Conservation (phyloP, 2,113 vertebrate species). For the Pangasianodon gigas region DNA sequence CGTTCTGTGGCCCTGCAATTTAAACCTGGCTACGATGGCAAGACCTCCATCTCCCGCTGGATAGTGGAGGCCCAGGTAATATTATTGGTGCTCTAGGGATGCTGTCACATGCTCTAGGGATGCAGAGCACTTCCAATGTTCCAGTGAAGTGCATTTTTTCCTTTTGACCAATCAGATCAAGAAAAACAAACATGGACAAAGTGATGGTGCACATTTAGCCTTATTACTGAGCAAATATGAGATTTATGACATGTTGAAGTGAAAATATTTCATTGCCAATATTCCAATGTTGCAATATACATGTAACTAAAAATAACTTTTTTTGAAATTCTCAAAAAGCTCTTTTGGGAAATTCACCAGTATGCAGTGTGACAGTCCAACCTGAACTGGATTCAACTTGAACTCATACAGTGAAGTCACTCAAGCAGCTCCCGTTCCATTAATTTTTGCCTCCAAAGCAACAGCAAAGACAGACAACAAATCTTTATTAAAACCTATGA, state of each 20-base stretch:
- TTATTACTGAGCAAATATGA: not conserved
- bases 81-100: not conserved
- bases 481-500: not conserved
- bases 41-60: slow-evolving; percentile 97
- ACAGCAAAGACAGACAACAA: not conserved
- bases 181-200: not conserved
- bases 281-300: not conserved
- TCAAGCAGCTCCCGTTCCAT: not conserved
- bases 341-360: not conserved
- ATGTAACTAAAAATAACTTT: not conserved
- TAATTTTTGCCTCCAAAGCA: not conserved
- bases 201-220: not conserved
- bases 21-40: slow-evolving; percentile 92
- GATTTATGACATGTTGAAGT: not conserved
- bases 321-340: not conserved
- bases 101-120: not conserved
- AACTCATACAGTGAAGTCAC: not conserved
- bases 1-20: slow-evolving; percentile 93
- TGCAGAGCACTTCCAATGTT: not conserved
- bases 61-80: slow-evolving; percentile 92
- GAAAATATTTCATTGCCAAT: not conserved
- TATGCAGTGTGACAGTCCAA: not conserved
- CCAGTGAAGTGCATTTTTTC: not conserved
- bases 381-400: not conserved
- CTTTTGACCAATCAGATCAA: not conserved